Evolutionary conservation across 2,797 vertebrate species (phyloP).

Genomic region (Sebastes kiyomatsui): DNA sequence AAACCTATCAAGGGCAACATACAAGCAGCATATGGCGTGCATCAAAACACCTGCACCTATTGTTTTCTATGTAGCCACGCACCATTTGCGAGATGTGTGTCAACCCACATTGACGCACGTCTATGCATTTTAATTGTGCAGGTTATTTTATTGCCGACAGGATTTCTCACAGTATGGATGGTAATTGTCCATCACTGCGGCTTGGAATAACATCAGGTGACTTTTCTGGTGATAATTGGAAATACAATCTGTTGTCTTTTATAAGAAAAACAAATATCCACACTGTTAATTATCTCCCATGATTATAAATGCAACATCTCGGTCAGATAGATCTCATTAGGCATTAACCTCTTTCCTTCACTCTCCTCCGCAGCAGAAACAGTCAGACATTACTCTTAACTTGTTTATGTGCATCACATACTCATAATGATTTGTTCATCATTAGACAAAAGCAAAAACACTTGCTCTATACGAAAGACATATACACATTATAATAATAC

Average conservation of each 20-base stretch:
- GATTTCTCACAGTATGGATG: background rate
- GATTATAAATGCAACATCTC: background rate
- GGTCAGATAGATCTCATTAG: background rate
- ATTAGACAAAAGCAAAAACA: background rate
- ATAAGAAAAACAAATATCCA: background rate
- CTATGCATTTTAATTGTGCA: too few species aligned
- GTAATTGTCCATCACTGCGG: background rate
- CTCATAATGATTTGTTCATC: background rate
- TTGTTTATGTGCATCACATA: background rate
- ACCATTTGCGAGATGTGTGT: background rate
- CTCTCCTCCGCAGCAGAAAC: background rate
- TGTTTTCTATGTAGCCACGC: background rate
- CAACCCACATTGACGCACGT: too few species aligned
- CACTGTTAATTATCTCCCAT: background rate
- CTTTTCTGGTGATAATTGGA: background rate
- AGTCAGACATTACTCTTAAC: background rate
- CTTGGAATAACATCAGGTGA: background rate
- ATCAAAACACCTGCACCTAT: background rate
- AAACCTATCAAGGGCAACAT: too few species aligned
- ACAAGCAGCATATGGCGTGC: too few species aligned
- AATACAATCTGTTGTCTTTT: background rate
- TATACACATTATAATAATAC: background rate
- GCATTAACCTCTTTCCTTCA: background rate
- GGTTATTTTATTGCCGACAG: background rate
- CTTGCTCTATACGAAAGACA: background rate